A percentile compares a stretch with the other conserved stretches of the same genome.
Evolutionary conservation across 2,797 vertebrate species (phyloP).

Genomic region (Macrochelys suwanniensis): DNA sequence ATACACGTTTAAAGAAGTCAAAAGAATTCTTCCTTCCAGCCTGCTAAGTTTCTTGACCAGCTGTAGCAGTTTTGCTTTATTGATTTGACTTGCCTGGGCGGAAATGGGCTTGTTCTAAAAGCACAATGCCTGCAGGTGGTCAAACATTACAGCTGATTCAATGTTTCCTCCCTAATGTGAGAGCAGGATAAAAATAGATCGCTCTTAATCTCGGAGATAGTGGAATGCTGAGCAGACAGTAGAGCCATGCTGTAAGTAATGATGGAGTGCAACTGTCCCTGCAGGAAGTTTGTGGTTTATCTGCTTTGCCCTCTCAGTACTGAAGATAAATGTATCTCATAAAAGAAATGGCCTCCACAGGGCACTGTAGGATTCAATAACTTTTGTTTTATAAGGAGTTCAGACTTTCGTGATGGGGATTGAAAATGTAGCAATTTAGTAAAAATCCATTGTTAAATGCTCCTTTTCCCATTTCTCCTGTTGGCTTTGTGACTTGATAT

Average conservation of each 20-base stretch:
- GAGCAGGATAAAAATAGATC: conserved; percentile 72
- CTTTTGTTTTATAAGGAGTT: background rate
- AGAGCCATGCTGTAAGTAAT: conserved; percentile 30
- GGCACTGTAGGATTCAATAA: background rate
- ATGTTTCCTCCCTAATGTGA: conserved; percentile 25
- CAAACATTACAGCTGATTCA: background rate
- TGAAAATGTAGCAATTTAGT: background rate
- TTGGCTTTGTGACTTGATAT: background rate
- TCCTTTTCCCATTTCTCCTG: background rate
- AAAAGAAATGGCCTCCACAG: background rate
- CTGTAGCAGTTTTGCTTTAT: background rate
- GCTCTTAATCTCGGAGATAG: conserved; percentile 73
- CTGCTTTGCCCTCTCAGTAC: background rate
- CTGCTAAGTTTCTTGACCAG: background rate
- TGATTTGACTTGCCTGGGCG: background rate
- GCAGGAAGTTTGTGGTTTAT: conserved; percentile 29
- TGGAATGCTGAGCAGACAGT: background rate
- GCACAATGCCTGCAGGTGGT: background rate
- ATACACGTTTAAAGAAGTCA: background rate
- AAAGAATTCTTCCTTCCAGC: background rate
- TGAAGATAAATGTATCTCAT: background rate
- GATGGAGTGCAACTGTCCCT: conserved; percentile 16
- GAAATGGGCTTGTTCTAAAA: background rate
- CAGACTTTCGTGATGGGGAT: background rate
- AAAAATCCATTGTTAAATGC: background rate